phyloP scores from a whole-genome alignment of 1,140 invertebrate species.

The Drosophila grimshawi region DNA sequence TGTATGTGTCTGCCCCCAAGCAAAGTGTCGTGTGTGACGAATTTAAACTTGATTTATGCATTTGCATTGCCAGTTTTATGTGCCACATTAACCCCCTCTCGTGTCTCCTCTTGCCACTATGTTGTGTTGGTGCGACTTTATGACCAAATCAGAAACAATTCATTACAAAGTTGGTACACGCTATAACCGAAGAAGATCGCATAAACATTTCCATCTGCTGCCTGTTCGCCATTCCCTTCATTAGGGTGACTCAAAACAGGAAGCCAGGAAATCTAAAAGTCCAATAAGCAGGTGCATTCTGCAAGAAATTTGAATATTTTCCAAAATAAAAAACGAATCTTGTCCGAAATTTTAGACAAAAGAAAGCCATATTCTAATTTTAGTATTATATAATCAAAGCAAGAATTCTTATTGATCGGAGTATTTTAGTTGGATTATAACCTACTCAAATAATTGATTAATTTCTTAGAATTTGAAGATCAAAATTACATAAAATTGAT shows the following conservation, averaged over 20 bases:
- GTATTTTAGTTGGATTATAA: too few species aligned
- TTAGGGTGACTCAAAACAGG: background rate
- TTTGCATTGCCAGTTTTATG: conserved; percentile 20
- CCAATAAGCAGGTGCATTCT: too few species aligned
- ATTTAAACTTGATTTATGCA: conserved; percentile 71
- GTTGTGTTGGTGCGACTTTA: conserved; percentile 40
- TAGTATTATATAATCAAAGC: too few species aligned
- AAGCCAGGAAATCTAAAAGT: background rate
- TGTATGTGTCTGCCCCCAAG: background rate
- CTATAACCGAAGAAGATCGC: too few species aligned
- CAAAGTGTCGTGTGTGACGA: conserved; percentile 59
- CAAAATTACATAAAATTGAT: too few species aligned
- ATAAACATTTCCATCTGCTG: conserved; percentile 34
- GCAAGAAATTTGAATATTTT: too few species aligned
- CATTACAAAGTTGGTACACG: conserved; percentile 39
- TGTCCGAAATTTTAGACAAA: too few species aligned
- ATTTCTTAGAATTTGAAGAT: too few species aligned
- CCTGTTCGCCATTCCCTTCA: conserved; percentile 41
- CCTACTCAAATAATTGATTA: too few species aligned
- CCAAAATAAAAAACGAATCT: too few species aligned
- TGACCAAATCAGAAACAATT: conserved; percentile 60
- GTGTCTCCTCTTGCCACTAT: background rate
- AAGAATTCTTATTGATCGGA: too few species aligned
- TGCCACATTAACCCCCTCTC: conserved; percentile 24
- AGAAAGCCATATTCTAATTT: too few species aligned